Evolutionary conservation across 2,797 vertebrate species (phyloP), one percentile per base, ranked within the genome.

Genomic region (Gadopsis marmoratus): DNA sequence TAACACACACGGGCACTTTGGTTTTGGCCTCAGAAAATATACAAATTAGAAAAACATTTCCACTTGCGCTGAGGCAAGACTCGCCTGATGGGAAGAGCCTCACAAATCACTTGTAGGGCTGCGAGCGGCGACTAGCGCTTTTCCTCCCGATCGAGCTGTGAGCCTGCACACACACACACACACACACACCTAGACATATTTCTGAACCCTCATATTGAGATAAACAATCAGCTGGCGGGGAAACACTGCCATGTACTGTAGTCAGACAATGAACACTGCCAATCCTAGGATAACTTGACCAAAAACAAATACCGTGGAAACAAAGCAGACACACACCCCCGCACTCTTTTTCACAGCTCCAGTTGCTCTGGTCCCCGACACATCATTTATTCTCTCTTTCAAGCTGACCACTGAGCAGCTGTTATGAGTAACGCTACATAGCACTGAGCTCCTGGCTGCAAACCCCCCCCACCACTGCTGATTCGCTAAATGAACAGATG

Each of bases 1-100:
- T 94, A 95, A 92, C 93, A 86, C 88, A 85, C 87, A 71, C 87
- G 66, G 83, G 69, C 79, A 62, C 88, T 93, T 94, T 90, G 88
- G 82, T 93, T 91, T 89, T 69, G 78, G 79, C 93, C 82, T 91
- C 88, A 73, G 89, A 89, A 96, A 94, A 95, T 95, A 95, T 93
- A 95, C 95, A 94, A 92, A 94, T 92, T 94, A 91, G 89, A 93
- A 94, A 95, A 94, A 92, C 88, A 94, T 93, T 94, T 94, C 92
- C 91, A 92, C 85, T 94, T 88, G 90, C 79, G 83, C 90, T 4
- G 54, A 84, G 80, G 78, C 72, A 37, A 77, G 62, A 73, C 84
- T 74, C 5, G 72, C 78, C 79, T 84, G 83, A 88, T 82, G 87
- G 82, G 86, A 89, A 79, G 84, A n/a, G 58, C 50, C 76, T 81